These are phyloP conservation scores for Coelopa pilipes DNA, from an alignment of 2,888 invertebrate species.

Conservation along the genomic window DNA sequence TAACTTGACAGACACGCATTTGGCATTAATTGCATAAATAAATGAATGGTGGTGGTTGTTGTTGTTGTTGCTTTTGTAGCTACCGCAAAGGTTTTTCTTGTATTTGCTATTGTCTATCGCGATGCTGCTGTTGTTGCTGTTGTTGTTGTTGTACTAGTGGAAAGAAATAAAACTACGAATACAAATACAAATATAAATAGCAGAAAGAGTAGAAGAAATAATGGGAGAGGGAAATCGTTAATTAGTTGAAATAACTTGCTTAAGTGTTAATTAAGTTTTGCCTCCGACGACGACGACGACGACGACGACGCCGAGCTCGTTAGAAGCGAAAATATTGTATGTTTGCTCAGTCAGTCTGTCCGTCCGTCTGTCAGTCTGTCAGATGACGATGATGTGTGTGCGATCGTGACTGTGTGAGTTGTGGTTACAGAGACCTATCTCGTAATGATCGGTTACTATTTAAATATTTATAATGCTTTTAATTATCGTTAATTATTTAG, in stretches of 20 bases:
- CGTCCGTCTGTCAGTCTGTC: background rate
- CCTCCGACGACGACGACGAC: slow-evolving; percentile 26
- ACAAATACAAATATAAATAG: slow-evolving; percentile 9
- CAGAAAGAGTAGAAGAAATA: slow-evolving; percentile 29
- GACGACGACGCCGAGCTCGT: slow-evolving; percentile 40
- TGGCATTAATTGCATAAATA: slow-evolving; percentile 59
- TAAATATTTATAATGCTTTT: slow-evolving; percentile 44
- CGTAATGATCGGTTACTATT: slow-evolving; percentile 36
- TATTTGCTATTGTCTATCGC: slow-evolving; percentile 22
- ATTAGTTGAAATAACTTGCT: slow-evolving; percentile 53
- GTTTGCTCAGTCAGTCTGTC: slow-evolving; percentile 1
- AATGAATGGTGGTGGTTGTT: slow-evolving; percentile 47
- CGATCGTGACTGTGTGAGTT: slow-evolving; percentile 13
- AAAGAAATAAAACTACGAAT: slow-evolving; percentile 38
- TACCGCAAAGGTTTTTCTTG: slow-evolving; percentile 37
- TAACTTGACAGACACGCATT: slow-evolving; percentile 63
- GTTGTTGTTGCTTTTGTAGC: slow-evolving; percentile 30
- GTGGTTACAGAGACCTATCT: slow-evolving; percentile 8
- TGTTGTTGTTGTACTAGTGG: slow-evolving; percentile 19
- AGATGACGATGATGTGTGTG: slow-evolving; percentile 28
- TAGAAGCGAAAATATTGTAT: slow-evolving; percentile 42
- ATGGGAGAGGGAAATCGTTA: slow-evolving; percentile 50
- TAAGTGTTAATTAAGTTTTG: slow-evolving; percentile 54
- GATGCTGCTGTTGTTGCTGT: slow-evolving; percentile 2
- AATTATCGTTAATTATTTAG: slow-evolving; percentile 36